Conservation (phyloP, 2,888 invertebrate genomes). For the Galerucella calmariensis region DNA sequence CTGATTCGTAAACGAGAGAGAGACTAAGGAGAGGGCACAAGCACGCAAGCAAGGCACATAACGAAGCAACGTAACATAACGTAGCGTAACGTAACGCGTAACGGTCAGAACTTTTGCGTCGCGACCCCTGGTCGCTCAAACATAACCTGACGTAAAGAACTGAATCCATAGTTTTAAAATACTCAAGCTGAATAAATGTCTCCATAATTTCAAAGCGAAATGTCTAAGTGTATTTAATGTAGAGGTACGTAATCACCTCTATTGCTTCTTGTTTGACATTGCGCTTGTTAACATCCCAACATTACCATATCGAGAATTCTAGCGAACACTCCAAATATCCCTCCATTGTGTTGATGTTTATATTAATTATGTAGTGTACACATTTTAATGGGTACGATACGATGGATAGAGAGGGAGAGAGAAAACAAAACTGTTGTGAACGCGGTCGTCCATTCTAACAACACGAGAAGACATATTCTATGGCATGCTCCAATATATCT, state of each 20-base stretch:
- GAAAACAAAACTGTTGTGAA: constrained; percentile 36
- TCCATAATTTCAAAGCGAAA: neutral
- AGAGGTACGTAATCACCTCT: neutral
- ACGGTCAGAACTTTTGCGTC: too few species aligned
- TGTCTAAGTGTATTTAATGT: neutral
- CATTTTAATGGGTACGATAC: constrained; percentile 41
- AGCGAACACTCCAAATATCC: constrained; percentile 27
- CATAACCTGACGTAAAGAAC: too few species aligned
- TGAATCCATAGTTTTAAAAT: too few species aligned
- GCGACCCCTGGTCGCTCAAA: too few species aligned
- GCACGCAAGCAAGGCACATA: too few species aligned
- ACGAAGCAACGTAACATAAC: too few species aligned
- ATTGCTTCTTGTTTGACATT: neutral
- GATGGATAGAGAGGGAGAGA: constrained; percentile 12
- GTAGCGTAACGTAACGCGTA: too few species aligned
- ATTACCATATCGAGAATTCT: constrained; percentile 29
- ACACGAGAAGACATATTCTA: constrained; percentile 38
- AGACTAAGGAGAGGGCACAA: too few species aligned
- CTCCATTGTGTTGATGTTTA: constrained; percentile 43
- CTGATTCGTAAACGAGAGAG: too few species aligned
- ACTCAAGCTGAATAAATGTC: too few species aligned
- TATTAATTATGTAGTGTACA: constrained; percentile 46
- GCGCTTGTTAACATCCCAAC: constrained; percentile 3
- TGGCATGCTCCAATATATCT: constrained; percentile 30
- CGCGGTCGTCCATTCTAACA: constrained; percentile 24